Evolutionary conservation across 2,113 vertebrate genomes (phyloP), one percentile per base, ranked within the genome.

Genomic region (Tyto alba): DNA sequence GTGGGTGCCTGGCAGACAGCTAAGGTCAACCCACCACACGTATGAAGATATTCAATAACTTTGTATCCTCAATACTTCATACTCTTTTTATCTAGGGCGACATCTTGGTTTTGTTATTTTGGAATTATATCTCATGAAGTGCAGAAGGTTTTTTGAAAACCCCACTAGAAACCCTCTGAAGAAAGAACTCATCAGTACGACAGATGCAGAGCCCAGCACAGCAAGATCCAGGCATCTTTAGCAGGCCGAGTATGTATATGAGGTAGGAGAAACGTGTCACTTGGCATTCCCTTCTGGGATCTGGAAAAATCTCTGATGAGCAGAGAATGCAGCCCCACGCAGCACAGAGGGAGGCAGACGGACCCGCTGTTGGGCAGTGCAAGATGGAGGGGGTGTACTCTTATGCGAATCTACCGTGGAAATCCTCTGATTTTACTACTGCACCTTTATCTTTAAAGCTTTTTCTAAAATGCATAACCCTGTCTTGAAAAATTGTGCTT

Each of bases 351-450:
- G 1, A 9, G 40, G 50, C 4, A 7, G 22, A 29, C 1, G 5
- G 16, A 43, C 11, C 10, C 13, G 27, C 20, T 27, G 0, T 3
- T 10, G 38, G 11, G 7, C 38, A 29, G 11, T 3, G 9, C 18
- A 18, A 13, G 60, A 8, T 5, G 43, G 25, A 72, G 11, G 41
- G 4, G 3, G 7, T 22, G 16, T 8, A 25, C 0, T 2, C 16
- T 17, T 38, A 1, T 15, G 18, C 0, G 0, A 83, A 64, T 38
- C 62, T 3, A 0, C 40, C 59, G 29, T 13, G 15, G 48, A 57
- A 91, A 89, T 22, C 29, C 16, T 57, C 60, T 47, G n/a, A 40
- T 48, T 43, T 79, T 21, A 15, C 6, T 59, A 5, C 7, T 36
- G 29, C 23, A 41, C 23, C 48, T 53, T 74, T 30, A 55, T 26